Percentiles rank a stretch among this genome's conserved stretches.
These are phyloP conservation scores for Ischnura elegans DNA, from an alignment of 2,888 invertebrate genomes.

Conservation along the genomic window DNA sequence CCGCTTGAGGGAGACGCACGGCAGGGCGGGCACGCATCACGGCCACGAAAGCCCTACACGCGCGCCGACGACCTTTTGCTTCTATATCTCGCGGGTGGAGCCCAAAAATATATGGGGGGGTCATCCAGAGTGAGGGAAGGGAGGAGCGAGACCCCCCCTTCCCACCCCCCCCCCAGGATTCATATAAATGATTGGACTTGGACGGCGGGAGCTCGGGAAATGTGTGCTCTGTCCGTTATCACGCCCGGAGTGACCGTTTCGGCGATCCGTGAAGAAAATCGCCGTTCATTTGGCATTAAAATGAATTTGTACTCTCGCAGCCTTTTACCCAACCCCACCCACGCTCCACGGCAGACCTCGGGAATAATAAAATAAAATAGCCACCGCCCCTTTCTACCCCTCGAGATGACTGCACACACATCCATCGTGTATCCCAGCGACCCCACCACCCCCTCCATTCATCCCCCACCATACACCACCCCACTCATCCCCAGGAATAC, in stretches of 20 bases:
- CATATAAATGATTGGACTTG: constrained; percentile 51
- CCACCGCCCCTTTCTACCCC: neutral
- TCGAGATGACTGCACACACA: neutral
- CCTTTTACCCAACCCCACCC: neutral
- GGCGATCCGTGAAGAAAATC: constrained; percentile 49
- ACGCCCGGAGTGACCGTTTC: constrained; percentile 45
- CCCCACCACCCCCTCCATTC: neutral
- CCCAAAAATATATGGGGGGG: too few relatives aligned
- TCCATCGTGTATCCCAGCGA: too few relatives aligned
- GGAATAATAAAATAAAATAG: neutral
- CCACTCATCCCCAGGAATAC: neutral
- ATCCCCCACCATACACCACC: neutral
- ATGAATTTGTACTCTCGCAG: constrained; percentile 53
- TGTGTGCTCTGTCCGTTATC: constrained; percentile 20
- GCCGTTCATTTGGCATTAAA: constrained; percentile 62
- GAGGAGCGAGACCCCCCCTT: too few relatives aligned
- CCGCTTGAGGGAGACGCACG: too few relatives aligned
- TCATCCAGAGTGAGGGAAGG: too few relatives aligned
- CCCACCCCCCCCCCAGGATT: too few relatives aligned
- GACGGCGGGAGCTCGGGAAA: constrained; percentile 30
- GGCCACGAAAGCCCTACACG: too few relatives aligned
- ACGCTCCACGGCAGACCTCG: neutral
- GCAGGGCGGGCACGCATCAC: too few relatives aligned
- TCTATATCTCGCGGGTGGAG: too few relatives aligned
- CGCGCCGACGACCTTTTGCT: too few relatives aligned